Evolutionary conservation across 2,888 invertebrate species (phyloP), one percentile per base, ranked within the genome.

Genomic region (Mythimna vitellina): DNA sequence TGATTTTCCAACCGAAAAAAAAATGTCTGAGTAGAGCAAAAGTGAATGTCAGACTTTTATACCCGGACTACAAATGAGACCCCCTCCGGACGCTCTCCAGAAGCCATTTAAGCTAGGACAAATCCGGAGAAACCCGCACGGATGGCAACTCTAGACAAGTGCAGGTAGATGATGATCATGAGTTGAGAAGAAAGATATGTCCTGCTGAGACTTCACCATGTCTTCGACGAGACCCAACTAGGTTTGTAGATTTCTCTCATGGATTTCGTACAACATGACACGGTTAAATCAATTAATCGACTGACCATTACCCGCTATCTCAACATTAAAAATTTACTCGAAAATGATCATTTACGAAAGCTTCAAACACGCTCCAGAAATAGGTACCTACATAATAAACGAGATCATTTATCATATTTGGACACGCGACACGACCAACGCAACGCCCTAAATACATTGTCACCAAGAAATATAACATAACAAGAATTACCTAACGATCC

Each of bases 371-470:
- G 65, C 49, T 67, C 67, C 65, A 77, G 71, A 70, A 73, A 78
- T 73, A 68, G 46, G 46, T 46, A 46, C 46, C 17, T 32, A 42
- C 65, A 68, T 72, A 68, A 62, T 73, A 71, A 65, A 76, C 68
- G 73, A 73, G 46, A 70, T 76, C 81, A 86, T 88, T 83, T 80
- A 84, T 87, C 83, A 86, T 74, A 72, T 82, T 86, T 75, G 74
- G 83, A 82, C 84, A 88, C 79, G 84, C 78, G 56, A 84, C 76
- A 82, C 66, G 70, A 49, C 72, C 68, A 70, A 74, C 80, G 71
- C 76, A 81, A 76, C 70, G 81, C 81, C 85, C 82, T 80, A 77
- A 84, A 84, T 82, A 75, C 79, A 70, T 80, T 84, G 83, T 86
- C 82, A 81, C 78, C 81, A 75, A 73, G 78, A 70, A 58, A 54